Percentiles rank a stretch among this genome's conserved stretches.
Conservation (phyloP, 30 jellyfish, hydroid and myxozoan species). For the Turritopsis dohrnii region DNA sequence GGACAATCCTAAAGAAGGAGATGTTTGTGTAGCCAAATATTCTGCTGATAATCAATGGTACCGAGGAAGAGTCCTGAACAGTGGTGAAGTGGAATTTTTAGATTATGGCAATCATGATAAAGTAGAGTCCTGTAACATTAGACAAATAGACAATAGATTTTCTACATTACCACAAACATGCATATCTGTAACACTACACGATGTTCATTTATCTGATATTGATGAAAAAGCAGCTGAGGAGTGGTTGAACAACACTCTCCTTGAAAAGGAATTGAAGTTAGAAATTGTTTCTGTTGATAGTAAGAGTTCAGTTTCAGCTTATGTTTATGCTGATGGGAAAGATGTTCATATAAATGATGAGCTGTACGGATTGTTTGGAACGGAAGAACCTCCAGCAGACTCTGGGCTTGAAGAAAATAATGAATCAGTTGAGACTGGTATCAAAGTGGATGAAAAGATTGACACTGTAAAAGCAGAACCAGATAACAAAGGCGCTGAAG, state of each 20-base stretch:
- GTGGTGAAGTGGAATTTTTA: neutral
- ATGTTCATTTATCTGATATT: neutral
- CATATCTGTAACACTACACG: conserved; percentile 32
- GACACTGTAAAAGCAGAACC: no score
- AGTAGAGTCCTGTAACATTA: conserved; percentile 14
- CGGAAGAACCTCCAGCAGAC: neutral
- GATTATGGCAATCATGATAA: conserved; percentile 38
- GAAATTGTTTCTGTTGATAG: neutral
- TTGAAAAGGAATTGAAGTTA: neutral
- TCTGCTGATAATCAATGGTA: conserved; percentile 19
- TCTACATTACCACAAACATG: conserved; percentile 19
- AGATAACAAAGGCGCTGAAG: no score
- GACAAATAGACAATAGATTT: conserved; percentile 17
- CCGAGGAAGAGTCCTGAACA: conserved; percentile 29
- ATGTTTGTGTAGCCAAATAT: neutral
- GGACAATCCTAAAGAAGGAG: neutral
- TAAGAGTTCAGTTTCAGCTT: neutral
- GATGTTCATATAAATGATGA: neutral
- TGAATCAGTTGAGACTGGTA: no score
- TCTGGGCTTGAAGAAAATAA: neutral
- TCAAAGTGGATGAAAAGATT: no score
- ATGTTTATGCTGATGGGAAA: neutral
- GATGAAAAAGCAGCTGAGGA: neutral
- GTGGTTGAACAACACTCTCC: neutral
- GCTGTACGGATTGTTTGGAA: neutral